Evolutionary conservation across 2,113 vertebrate genomes (phyloP), one percentile per base, ranked within the genome.

Genomic region (Nothocercus julius): DNA sequence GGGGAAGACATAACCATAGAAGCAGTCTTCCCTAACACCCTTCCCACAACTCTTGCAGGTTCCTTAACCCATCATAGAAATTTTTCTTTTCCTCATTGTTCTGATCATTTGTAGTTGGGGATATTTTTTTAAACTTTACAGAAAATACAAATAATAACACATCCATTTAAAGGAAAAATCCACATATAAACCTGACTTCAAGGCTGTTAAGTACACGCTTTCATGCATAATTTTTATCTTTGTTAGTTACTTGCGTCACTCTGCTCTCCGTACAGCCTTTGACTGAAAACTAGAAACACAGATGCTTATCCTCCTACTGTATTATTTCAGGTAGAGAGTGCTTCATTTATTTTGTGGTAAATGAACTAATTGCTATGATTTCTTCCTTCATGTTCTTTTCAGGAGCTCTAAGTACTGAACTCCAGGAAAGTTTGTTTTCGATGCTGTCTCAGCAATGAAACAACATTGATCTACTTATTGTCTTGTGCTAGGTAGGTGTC

Each of bases 141-240:
- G 34, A 30, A 3, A 21, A 5, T 40, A 2, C 4, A 74, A 53
- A 4, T 13, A 47, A 25, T 5, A 4, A 63, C 1, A 1, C 5
- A 40, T 38, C 76, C 13, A 13, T 24, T 59, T 45, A 34, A 28
- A 66, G 18, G 30, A 82, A 88, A 87, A 66, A 2, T 5, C 20
- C 62, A 12, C 9, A 27, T 30, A 21, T 8, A 66, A 66, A 58
- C 3, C n/a, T 10, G 54, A 30, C 5, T 74, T 58, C 11, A 80
- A 40, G 1, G 0, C 49, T 24, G 21, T 49, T 49, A 49, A 49
- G 49, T 49, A 24, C 11, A 49, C 24, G 21, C 21, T 22, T 49
- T 49, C 21, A 49, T 49, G 49, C 49, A 49, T 49, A 49, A 22
- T 80, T 80, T 79, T 32, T 74, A 54, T 30, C 32, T 56, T 38